Conservation (phyloP, 2,888 invertebrate species). For the Drosophila mulleri region DNA sequence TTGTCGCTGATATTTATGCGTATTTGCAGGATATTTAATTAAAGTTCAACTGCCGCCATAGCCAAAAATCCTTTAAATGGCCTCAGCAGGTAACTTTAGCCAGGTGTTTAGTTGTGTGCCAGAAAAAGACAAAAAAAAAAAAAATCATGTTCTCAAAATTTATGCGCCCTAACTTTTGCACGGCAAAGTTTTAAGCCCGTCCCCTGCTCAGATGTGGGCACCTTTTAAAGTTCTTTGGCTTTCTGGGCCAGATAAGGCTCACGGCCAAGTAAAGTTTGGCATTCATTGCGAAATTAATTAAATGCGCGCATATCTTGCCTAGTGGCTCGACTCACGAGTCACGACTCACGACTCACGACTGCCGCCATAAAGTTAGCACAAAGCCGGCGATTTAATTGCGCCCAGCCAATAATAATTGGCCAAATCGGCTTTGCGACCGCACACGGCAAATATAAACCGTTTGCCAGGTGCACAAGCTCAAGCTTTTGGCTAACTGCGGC, state of each 20-base stretch:
- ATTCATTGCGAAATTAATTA: conserved; percentile 72
- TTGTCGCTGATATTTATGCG: conserved; percentile 27
- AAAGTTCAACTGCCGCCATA: conserved; percentile 14
- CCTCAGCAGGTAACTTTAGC: conserved; percentile 19
- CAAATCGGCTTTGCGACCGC: conserved; percentile 61
- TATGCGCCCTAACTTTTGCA: conserved; percentile 56
- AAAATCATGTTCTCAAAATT: conserved; percentile 42
- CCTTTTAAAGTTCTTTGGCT: conserved; percentile 63
- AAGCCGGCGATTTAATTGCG: conserved; percentile 62
- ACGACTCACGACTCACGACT: conserved; percentile 20
- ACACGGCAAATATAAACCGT: conserved; percentile 32
- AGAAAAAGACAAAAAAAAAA: neutral
- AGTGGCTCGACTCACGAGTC: conserved; percentile 10
- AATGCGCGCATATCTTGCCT: conserved; percentile 49
- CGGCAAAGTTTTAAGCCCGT: conserved; percentile 53
- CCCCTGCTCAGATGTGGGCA: conserved; percentile 10
- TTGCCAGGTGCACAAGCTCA: conserved; percentile 36
- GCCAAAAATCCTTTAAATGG: conserved; percentile 33
- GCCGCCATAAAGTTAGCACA: conserved; percentile 9
- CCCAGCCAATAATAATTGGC: conserved; percentile 66
- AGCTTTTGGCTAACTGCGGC: conserved; percentile 20
- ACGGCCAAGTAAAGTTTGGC: conserved; percentile 51
- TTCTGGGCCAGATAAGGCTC: conserved; percentile 51
- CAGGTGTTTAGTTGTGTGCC: conserved; percentile 65
- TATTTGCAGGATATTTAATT: conserved; percentile 46